Conservation (phyloP, 2,888 invertebrate species). For the Allacma fusca region DNA sequence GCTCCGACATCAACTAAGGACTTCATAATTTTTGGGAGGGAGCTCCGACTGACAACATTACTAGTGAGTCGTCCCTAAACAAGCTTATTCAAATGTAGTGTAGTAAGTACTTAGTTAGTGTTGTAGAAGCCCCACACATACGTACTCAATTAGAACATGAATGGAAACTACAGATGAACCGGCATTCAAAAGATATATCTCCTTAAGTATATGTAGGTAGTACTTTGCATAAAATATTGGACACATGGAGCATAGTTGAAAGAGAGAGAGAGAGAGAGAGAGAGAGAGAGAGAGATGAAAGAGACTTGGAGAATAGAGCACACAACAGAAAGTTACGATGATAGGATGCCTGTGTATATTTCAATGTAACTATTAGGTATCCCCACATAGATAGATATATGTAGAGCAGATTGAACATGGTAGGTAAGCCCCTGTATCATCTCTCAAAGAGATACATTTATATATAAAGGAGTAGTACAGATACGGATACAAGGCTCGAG, state of each 20-base stretch:
- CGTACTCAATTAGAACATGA: slow-evolving; percentile 1
- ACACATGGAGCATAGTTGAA: not conserved
- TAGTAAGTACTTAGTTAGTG: not conserved
- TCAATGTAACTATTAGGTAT: too few species aligned
- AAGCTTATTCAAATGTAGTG: not conserved
- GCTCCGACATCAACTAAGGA: too few species aligned
- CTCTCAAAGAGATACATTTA: too few species aligned
- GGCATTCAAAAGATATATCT: slow-evolving; percentile 3
- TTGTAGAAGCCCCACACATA: not conserved
- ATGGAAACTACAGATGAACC: slow-evolving; percentile 1
- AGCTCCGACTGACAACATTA: not conserved
- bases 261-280: not conserved
- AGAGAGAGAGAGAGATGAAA: not conserved
- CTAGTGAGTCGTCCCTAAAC: not conserved
- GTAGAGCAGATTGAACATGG: too few species aligned
- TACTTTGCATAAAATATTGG: slow-evolving; percentile 24
- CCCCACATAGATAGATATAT: too few species aligned
- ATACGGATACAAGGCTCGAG: slow-evolving; percentile 4
- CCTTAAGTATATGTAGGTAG: slow-evolving; percentile 11
- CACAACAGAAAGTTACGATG: not conserved
- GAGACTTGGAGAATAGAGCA: not conserved
- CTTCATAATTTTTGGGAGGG: not conserved
- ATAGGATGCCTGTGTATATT: too few species aligned
- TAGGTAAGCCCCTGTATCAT: too few species aligned
- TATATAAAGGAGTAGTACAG: not conserved